phyloP scores from a whole-genome alignment of 1,140 invertebrate genomes.

The Solen grandis region DNA sequence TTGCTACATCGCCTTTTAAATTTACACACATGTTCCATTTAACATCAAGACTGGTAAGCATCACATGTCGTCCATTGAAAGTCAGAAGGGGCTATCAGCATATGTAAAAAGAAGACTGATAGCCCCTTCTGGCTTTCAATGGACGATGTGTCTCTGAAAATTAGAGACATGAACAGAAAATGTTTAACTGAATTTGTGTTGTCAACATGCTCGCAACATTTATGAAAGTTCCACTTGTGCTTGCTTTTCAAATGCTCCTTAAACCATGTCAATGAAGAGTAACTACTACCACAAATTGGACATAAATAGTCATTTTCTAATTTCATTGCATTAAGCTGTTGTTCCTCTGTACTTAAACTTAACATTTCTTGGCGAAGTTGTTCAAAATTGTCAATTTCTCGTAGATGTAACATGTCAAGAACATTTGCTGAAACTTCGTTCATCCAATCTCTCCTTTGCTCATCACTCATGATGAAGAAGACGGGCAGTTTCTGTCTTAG shows the following conservation, averaged over 20 bases:
- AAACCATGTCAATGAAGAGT: slow-evolving; percentile 16
- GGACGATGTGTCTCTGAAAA: slow-evolving; percentile 50
- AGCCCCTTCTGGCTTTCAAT: too few relatives aligned
- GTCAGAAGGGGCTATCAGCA: too few relatives aligned
- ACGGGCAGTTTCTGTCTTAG: neutral
- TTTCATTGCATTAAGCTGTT: slow-evolving; percentile 37
- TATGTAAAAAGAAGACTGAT: too few relatives aligned
- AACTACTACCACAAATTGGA: slow-evolving; percentile 28
- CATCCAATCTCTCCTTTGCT: neutral
- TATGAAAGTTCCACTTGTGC: slow-evolving; percentile 18
- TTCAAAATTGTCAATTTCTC: neutral
- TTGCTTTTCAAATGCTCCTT: slow-evolving; percentile 41
- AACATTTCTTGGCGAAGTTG: neutral
- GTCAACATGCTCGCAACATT: neutral
- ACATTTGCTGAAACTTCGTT: neutral
- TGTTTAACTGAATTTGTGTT: neutral
- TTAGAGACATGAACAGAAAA: slow-evolving; percentile 31
- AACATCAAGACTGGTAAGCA: slow-evolving; percentile 44
- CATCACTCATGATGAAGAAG: neutral
- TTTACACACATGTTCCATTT: slow-evolving; percentile 47
- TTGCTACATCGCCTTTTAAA: slow-evolving; percentile 30
- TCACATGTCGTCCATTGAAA: too few relatives aligned
- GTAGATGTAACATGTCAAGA: neutral
- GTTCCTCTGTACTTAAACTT: neutral
- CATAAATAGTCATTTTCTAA: neutral